A percentile compares a stretch with the other conserved stretches of the same genome.
These are phyloP conservation scores for Salvelinus sp. DNA, from an alignment of 2,113 vertebrate genomes.

Conservation along the genomic window DNA sequence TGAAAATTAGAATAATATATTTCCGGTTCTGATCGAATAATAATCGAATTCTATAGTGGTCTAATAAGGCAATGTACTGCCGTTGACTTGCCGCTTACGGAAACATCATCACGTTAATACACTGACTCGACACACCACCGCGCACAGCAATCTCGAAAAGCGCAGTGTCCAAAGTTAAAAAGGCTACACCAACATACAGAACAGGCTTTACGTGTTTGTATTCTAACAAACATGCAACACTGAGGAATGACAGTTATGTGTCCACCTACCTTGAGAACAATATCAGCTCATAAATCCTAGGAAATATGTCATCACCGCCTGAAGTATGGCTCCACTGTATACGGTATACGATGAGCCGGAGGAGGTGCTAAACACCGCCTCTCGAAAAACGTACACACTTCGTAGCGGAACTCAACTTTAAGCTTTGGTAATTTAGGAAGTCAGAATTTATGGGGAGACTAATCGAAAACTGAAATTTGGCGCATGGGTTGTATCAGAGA, in stretches of 20 bases:
- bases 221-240: not conserved
- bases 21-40: not conserved
- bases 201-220: not conserved
- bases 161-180: not conserved
- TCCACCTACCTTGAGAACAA: slow-evolving; percentile 51
- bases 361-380: slow-evolving; percentile 42
- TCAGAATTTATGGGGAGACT: not conserved
- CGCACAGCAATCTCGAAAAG: not conserved
- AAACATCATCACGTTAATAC: not conserved
- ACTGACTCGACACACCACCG: not conserved
- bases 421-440: not conserved
- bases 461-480: no score
- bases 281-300: slow-evolving; percentile 41
- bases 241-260: not conserved
- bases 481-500: no score
- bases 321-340: slow-evolving; percentile 7
- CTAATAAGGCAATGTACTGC: not conserved
- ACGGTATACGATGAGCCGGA: slow-evolving; percentile 12
- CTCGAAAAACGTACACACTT: not conserved
- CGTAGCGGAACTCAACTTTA: not conserved
- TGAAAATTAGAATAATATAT: not conserved
- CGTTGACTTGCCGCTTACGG: no score
- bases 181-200: not conserved
- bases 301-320: slow-evolving; percentile 36
- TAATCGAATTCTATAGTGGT: no score